Percentiles rank a stretch among this genome's conserved stretches.
phyloP scores from a whole-genome alignment of 2,797 vertebrate species.

The Alca torda region DNA sequence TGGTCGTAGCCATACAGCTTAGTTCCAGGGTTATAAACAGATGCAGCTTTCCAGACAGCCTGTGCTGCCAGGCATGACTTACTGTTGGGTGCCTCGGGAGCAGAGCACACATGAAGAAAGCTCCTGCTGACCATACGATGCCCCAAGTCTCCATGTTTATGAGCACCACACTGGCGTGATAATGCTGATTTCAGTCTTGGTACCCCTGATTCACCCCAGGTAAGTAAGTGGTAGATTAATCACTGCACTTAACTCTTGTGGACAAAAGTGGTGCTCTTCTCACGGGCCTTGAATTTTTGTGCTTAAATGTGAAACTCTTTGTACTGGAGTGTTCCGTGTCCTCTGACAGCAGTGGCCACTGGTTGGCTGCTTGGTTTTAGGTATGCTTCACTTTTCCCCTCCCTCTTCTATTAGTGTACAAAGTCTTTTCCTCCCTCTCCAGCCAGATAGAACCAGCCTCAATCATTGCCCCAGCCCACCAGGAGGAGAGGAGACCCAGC shows the following conservation, averaged over 20 bases:
- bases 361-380: background rate
- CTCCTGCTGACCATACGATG: background rate
- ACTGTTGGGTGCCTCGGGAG: background rate
- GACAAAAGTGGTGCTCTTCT: background rate
- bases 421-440: background rate
- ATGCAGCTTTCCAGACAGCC: background rate
- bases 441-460: background rate
- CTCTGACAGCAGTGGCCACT: background rate
- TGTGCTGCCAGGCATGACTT: background rate
- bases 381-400: background rate
- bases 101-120: fast-evolving
- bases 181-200: background rate
- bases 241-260: background rate
- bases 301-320: background rate
- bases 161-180: background rate
- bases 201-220: background rate
- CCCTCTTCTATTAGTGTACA: background rate
- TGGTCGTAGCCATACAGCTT: background rate
- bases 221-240: background rate
- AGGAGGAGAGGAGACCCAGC: background rate
- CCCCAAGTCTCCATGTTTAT: background rate
- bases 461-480: background rate
- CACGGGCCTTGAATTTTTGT: background rate
- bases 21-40: background rate
- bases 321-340: background rate